These are phyloP conservation scores for Pseudomyrmex sp. DNA, from an alignment of 1,140 invertebrate species.

Conservation along the genomic window DNA sequence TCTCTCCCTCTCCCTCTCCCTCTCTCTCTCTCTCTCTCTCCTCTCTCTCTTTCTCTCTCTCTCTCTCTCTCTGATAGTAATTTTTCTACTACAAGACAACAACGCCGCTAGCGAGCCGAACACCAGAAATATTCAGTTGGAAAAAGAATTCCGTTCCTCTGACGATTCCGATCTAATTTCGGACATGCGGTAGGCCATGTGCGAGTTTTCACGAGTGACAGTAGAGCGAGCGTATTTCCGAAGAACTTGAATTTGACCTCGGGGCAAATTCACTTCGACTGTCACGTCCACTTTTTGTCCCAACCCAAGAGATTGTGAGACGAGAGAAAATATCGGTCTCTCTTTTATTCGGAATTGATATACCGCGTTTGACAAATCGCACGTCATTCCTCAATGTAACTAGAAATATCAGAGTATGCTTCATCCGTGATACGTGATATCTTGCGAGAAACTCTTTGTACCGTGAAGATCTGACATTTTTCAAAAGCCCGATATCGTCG, in stretches of 20 bases:
- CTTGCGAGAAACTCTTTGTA: slow-evolving; percentile 1
- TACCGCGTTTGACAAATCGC: slow-evolving; percentile 12
- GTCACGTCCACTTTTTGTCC: not conserved
- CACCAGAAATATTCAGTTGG: slow-evolving; percentile 29
- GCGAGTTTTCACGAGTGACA: slow-evolving; percentile 15
- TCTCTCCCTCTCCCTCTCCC: no score
- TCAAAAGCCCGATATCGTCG: slow-evolving; percentile 22
- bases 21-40: no score
- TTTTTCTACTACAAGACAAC: not conserved
- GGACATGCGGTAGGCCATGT: slow-evolving; percentile 4
- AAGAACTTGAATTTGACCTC: slow-evolving; percentile 41
- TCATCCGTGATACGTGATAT: slow-evolving; percentile 3
- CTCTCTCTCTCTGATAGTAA: not conserved
- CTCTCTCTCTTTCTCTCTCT: no score
- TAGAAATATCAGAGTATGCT: slow-evolving; percentile 1
- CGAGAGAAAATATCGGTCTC: slow-evolving; percentile 1
- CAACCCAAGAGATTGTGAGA: slow-evolving; percentile 7
- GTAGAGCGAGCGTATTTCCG: slow-evolving; percentile 34
- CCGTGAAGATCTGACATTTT: slow-evolving; percentile 21
- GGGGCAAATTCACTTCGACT: not conserved
- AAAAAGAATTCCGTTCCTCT: slow-evolving; percentile 59
- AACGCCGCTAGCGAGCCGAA: not conserved
- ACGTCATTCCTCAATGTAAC: not conserved
- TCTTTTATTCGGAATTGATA: slow-evolving; percentile 17
- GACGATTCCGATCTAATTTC: slow-evolving; percentile 68